phyloP scores from a whole-genome alignment of 2,113 vertebrate species.

The Fulica atra region DNA sequence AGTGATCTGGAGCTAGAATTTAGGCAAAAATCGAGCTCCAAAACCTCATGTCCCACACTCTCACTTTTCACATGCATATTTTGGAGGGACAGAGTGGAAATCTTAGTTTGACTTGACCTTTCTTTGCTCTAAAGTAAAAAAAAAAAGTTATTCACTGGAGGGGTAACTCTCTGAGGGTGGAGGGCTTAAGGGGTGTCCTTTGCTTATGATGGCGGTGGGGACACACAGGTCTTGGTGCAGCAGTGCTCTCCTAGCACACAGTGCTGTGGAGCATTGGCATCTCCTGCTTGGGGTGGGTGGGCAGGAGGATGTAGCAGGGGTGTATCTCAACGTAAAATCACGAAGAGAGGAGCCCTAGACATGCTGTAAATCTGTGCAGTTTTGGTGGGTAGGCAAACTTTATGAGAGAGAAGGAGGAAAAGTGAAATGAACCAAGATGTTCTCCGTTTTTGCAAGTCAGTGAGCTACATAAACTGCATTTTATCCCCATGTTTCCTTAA shows the following conservation, averaged over 20 bases:
- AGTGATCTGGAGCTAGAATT: too few species aligned
- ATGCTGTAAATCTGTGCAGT: neutral
- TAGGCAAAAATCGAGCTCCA: neutral
- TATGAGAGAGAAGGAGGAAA: neutral
- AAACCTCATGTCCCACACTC: neutral
- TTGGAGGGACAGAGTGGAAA: neutral
- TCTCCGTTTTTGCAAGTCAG: neutral
- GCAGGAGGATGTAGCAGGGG: neutral
- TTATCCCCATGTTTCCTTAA: neutral
- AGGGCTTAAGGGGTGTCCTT: neutral
- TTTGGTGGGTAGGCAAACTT: neutral
- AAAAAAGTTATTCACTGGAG: neutral
- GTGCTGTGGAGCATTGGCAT: neutral
- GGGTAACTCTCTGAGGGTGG: neutral
- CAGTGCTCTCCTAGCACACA: neutral
- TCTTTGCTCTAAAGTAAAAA: neutral
- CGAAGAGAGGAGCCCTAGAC: neutral
- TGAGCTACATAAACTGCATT: rapidly evolving
- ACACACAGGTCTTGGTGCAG: neutral
- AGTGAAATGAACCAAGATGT: neutral
- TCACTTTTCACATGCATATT: neutral
- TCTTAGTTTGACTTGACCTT: neutral
- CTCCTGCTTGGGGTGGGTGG: neutral
- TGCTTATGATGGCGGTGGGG: neutral
- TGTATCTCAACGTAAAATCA: neutral